These are phyloP conservation scores for Eupithecia pulchellata DNA, from an alignment of 2,888 invertebrate species.

Conservation along the genomic window DNA sequence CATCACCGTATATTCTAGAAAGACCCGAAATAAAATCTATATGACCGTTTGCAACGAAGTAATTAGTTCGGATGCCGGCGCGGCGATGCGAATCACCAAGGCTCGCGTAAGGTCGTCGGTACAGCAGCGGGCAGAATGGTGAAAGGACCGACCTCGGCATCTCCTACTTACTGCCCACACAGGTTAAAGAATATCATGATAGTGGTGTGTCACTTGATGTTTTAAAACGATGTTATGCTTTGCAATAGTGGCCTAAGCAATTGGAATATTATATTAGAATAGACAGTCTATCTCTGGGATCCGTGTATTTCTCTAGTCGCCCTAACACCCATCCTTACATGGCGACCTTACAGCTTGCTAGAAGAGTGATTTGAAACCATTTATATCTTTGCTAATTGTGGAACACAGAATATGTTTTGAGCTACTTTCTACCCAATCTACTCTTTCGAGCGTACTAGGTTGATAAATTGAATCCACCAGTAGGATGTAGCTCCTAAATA, in stretches of 20 bases:
- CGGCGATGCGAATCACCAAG: constrained; percentile 62
- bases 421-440: no score
- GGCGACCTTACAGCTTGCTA: no score
- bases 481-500: neutral
- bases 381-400: no score
- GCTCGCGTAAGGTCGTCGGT: constrained; percentile 72
- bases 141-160: constrained; percentile 81
- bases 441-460: no score
- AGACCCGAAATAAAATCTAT: neutral
- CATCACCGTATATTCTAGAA: neutral
- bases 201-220: constrained; percentile 17
- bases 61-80: constrained; percentile 50
- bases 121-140: constrained; percentile 74
- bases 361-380: no score
- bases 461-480: neutral
- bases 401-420: no score
- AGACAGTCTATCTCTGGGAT: no score
- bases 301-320: no score
- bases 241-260: no score
- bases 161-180: constrained; percentile 42
- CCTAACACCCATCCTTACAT: no score
- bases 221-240: neutral
- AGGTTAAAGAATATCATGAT: constrained; percentile 11
- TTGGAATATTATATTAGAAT: no score
- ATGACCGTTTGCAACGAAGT: constrained; percentile 5